A percentile compares a stretch with the other conserved stretches of the same genome.
phyloP scores from a whole-genome alignment of 92 coral and sea anemone genomes.

The Paramuricea clavata region DNA sequence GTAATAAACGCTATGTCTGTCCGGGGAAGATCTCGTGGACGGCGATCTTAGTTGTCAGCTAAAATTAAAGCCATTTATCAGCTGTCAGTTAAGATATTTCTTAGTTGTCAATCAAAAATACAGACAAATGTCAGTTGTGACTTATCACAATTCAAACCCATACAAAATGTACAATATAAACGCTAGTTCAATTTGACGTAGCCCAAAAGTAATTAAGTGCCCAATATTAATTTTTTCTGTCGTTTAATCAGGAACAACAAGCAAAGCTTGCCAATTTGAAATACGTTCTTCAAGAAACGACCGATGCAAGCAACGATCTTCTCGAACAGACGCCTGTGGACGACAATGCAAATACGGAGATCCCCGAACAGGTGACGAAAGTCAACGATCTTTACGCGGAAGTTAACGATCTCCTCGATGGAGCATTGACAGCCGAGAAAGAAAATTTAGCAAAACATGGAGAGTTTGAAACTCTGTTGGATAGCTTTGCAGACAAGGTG shows the following conservation, averaged over 20 bases:
- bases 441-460: conserved; percentile 50
- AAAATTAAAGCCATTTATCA: too few species aligned
- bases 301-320: conserved; percentile 34
- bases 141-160: too few species aligned
- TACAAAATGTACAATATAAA: too few species aligned
- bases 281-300: conserved; percentile 30
- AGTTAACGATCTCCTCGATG: conserved; percentile 23
- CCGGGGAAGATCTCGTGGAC: neutral
- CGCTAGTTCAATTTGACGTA: too few species aligned
- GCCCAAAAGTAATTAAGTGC: too few species aligned
- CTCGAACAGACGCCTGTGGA: conserved; percentile 33
- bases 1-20: neutral
- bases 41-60: too few species aligned
- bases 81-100: too few species aligned
- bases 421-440: conserved; percentile 2
- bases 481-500: conserved; percentile 25
- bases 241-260: conserved; percentile 33
- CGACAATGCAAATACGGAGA: conserved; percentile 23
- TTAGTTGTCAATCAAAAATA: neutral
- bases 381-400: conserved; percentile 31
- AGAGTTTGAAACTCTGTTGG: conserved; percentile 36
- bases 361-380: conserved; percentile 35
- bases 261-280: conserved; percentile 46
- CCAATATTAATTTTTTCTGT: neutral
- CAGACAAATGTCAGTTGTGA: neutral